phyloP scores from a whole-genome alignment of 2,888 invertebrate species.

The Temnothorax unifasciatus region DNA sequence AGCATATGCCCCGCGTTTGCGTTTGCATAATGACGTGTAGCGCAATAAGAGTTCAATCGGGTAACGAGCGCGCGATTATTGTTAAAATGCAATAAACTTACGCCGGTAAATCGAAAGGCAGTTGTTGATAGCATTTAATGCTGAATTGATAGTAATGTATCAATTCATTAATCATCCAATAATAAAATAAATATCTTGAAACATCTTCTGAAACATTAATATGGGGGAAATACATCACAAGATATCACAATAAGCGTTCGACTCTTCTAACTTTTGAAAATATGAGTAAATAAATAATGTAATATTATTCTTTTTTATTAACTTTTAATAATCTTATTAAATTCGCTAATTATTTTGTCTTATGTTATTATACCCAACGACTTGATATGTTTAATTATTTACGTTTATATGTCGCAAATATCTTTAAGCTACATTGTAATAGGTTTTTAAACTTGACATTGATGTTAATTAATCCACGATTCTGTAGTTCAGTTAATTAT shows the following conservation, averaged over 20 bases:
- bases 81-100: slow-evolving; percentile 5
- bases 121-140: not conserved
- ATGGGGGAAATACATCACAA: not conserved
- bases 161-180: not conserved
- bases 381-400: not conserved
- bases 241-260: not conserved
- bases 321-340: slow-evolving; percentile 21
- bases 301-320: not conserved
- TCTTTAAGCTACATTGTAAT: not conserved
- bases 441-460: not conserved
- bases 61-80: not conserved
- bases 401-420: not conserved
- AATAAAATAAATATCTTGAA: not conserved
- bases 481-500: slow-evolving; percentile 12
- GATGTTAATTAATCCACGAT: not conserved
- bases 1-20: not conserved
- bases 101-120: not conserved
- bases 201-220: not conserved
- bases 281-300: not conserved
- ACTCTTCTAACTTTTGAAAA: not conserved
- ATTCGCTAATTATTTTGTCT: not conserved
- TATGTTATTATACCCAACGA: not conserved
- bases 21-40: slow-evolving; percentile 6
- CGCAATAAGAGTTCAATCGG: slow-evolving; percentile 22
- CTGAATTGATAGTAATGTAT: not conserved